Conservation (phyloP, 1,140 invertebrate genomes). For the Fopius arisanus region DNA sequence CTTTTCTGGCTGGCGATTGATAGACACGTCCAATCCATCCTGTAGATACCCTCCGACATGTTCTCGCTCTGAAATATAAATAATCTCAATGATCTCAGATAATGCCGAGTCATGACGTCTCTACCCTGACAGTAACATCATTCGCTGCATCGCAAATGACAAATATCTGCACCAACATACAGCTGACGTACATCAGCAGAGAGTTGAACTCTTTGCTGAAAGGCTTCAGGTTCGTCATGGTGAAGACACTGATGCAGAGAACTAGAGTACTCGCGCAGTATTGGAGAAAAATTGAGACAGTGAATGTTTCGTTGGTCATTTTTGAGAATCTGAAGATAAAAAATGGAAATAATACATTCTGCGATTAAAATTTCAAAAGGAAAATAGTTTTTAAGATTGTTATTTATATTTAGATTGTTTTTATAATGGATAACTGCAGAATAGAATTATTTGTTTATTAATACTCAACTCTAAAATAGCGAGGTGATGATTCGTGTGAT, state of each 20-base stretch:
- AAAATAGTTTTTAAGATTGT: too few relatives aligned
- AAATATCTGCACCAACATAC: not conserved
- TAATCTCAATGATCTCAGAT: not conserved
- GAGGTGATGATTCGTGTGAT: not conserved
- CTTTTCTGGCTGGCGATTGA: not conserved
- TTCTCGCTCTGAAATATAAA: not conserved
- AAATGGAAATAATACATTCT: too few relatives aligned
- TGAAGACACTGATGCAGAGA: not conserved
- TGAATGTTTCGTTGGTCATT: not conserved
- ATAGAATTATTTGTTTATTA: too few relatives aligned
- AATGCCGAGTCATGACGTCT: not conserved
- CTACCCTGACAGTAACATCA: not conserved
- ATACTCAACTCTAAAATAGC: conserved; percentile 21
- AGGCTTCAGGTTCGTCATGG: not conserved
- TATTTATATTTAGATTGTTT: too few relatives aligned
- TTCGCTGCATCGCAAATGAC: not conserved
- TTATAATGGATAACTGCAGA: too few relatives aligned
- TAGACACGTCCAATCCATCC: not conserved
- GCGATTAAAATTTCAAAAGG: too few relatives aligned
- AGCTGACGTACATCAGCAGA: not conserved
- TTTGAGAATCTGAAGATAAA: conserved; percentile 1
- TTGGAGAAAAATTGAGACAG: not conserved
- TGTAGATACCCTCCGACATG: not conserved
- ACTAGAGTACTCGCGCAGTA: not conserved
- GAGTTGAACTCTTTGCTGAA: not conserved